Evolutionary conservation across 2,888 invertebrate species (phyloP).

Genomic region (Abscondita cerata): DNA sequence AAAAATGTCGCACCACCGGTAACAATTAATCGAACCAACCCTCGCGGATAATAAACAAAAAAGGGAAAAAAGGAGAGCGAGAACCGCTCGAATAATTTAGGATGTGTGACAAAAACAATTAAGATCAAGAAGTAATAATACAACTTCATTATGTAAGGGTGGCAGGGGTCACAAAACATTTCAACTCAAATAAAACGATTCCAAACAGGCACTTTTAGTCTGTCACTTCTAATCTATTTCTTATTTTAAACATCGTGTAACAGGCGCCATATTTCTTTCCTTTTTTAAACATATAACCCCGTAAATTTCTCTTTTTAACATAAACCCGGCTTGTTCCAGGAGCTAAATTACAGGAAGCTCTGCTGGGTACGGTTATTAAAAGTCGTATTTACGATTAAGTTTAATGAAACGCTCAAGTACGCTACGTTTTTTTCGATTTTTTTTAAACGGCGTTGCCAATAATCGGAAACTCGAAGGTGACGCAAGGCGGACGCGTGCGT

Average conservation of each 20-base stretch:
- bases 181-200: conserved; percentile 33
- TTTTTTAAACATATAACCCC: conserved; percentile 20
- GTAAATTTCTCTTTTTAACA: conserved; percentile 21
- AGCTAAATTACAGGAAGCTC: conserved; percentile 21
- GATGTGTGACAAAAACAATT: conserved; percentile 10
- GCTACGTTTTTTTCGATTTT: conserved; percentile 22
- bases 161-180: conserved; percentile 32
- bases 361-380: conserved; percentile 11
- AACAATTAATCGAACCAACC: too few species aligned
- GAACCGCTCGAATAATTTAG: conserved; percentile 10
- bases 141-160: conserved; percentile 33
- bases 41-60: too few species aligned
- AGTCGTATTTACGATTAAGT: conserved; percentile 7
- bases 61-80: not conserved
- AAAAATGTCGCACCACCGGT: too few species aligned
- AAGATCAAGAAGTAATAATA: conserved; percentile 19
- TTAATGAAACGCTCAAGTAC: conserved; percentile 13
- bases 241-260: conserved; percentile 16
- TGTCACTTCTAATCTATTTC: conserved; percentile 34
- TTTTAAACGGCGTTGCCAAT: conserved; percentile 27
- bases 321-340: conserved; percentile 20
- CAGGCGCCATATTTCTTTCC: conserved; percentile 25
- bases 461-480: conserved; percentile 19
- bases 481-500: conserved; percentile 35
- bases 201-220: conserved; percentile 28